Base-by-base conservation (phyloP, 2,113 vertebrate species). In the Gila orcuttii region DNA sequence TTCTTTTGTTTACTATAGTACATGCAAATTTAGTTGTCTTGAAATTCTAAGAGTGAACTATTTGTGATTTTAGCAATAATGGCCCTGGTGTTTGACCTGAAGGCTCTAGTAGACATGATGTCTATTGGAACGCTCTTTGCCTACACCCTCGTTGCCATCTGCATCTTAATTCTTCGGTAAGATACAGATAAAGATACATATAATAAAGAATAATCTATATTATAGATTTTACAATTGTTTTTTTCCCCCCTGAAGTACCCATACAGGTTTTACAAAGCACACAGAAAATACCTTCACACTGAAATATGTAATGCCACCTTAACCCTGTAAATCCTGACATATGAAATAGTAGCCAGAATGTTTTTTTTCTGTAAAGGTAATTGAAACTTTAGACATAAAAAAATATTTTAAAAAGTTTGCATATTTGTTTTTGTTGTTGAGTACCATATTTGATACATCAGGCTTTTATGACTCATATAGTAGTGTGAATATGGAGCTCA, bases 121-220 rank as follows among this genome's bases (percentile, higher is more conserved):
- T 99, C 98, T 0, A 97, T 98, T 0, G 98, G 98, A 80, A 99
- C 98, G 0, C 94, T 99, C 73, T 95, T 99, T 92, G 97, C 98
- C 68, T 98, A 99, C 91, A 97, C 97, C 1, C 92, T 99, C 88
- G 98, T 99, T 68, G 96, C 97, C 0, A 91, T 97, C 82, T 99
- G 97, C 10, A 97, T 99, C 86, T 96, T 99, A 82, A 97, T 99
- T 90, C 96, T 99, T 90, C 96, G 98, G 98, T 98, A 91, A 69
- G 93, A 31, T 23, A 59, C 2, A 25, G 23, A 66, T 12, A 45
- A 55, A 31, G 17, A 68, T 31, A 33, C 17, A 45, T 25, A 47
- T 25, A 11, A 12, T 11, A 28, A 21, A 31, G 4, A 57, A 76
- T 79, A 60, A 57, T 36, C 19, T 10, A 36, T 74, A 52, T 52